A percentile compares a stretch with the other conserved stretches of the same genome.
These are phyloP conservation scores for Oncorhynchus masou DNA, from an alignment of 2,113 vertebrate genomes.

Conservation along the genomic window DNA sequence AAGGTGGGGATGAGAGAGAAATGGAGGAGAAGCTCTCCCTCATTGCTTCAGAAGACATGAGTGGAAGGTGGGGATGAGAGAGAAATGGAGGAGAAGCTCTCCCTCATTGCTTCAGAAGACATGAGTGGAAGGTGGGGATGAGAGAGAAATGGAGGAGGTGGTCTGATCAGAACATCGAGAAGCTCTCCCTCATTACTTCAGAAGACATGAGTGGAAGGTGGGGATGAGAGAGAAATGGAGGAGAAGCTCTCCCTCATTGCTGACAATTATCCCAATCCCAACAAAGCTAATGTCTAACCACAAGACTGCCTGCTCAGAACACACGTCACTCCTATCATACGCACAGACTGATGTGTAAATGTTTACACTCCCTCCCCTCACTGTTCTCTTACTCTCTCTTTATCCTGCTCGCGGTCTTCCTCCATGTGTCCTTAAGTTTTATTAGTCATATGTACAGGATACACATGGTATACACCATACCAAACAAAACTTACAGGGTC, in stretches of 20 bases:
- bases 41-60: slow-evolving; percentile 34
- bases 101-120: slow-evolving; percentile 26
- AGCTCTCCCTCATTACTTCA: slow-evolving; percentile 23
- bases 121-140: slow-evolving; percentile 28
- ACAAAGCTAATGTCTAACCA: slow-evolving; percentile 19
- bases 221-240: slow-evolving; percentile 16
- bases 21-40: slow-evolving; percentile 15
- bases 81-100: slow-evolving; percentile 8
- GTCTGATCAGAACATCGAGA: too few relatives aligned
- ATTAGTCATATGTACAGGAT: too few relatives aligned
- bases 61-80: slow-evolving; percentile 25
- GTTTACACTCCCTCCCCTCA: too few relatives aligned
- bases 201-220: slow-evolving; percentile 34
- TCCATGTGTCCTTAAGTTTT: too few relatives aligned
- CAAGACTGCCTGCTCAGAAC: slow-evolving; percentile 22
- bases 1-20: slow-evolving; percentile 20
- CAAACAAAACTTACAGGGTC: too few relatives aligned
- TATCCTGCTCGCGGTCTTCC: too few relatives aligned
- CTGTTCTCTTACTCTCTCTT: too few relatives aligned
- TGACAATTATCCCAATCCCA: slow-evolving; percentile 24
- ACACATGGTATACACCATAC: too few relatives aligned
- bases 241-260: slow-evolving; percentile 13
- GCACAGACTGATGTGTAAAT: too few relatives aligned
- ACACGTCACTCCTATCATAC: background rate
- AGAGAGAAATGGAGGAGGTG: slow-evolving; percentile 22